Conservation (phyloP, 2,888 invertebrate genomes). For the Trachelus iudaicus region DNA sequence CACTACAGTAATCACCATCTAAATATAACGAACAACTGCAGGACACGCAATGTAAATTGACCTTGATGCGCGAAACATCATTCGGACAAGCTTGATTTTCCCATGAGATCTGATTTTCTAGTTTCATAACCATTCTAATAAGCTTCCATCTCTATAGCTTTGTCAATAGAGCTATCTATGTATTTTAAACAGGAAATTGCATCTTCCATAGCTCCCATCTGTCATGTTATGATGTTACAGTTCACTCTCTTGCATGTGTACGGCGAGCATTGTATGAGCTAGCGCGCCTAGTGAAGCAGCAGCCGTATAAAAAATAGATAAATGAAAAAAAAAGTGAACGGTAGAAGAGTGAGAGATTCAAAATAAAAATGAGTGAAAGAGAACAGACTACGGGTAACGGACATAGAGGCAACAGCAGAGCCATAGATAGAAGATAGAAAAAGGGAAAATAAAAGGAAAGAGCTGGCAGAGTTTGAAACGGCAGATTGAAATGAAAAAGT, state of each 20-base stretch:
- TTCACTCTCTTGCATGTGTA: not conserved
- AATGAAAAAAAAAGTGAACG: not conserved
- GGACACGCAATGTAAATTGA: conserved; percentile 18
- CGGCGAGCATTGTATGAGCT: not conserved
- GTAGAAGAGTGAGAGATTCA: not conserved
- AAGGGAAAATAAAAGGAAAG: not conserved
- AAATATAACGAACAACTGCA: conserved; percentile 18
- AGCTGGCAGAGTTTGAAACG: not conserved
- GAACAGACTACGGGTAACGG: not conserved
- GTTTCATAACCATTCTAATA: not conserved
- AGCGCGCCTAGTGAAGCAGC: not conserved
- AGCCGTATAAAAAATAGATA: not conserved
- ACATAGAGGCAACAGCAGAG: not conserved
- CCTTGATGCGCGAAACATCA: conserved; percentile 17
- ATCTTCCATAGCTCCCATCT: not conserved
- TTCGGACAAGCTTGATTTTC: not conserved
- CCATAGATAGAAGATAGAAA: not conserved
- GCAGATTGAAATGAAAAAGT: not conserved
- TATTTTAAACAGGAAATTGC: not conserved
- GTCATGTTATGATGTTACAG: not conserved
- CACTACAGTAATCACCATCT: conserved; percentile 27
- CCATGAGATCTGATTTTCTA: not conserved
- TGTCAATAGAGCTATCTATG: not conserved
- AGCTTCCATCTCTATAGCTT: not conserved
- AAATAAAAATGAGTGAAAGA: not conserved